phyloP scores from a whole-genome alignment of 2,888 invertebrate species.

The Elysia crispata region DNA sequence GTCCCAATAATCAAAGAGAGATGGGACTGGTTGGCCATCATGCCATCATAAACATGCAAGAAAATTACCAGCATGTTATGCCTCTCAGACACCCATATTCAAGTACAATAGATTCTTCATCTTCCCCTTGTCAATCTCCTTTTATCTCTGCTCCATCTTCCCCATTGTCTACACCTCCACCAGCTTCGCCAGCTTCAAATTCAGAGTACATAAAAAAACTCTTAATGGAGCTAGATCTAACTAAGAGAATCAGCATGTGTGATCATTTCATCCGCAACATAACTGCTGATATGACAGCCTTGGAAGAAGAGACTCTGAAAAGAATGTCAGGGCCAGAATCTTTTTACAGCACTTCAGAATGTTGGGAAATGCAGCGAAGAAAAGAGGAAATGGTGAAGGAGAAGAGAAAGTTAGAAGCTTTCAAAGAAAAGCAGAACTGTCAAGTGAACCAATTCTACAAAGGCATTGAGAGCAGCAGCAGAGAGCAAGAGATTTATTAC shows the following conservation, averaged over 20 bases:
- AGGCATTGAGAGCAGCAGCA: not conserved
- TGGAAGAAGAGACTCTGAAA: slow-evolving; percentile 17
- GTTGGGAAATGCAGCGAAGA: not conserved
- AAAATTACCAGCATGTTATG: not conserved
- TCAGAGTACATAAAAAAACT: not conserved
- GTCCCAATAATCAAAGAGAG: no score
- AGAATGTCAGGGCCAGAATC: not conserved
- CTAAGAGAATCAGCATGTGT: slow-evolving; percentile 16
- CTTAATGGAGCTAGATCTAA: not conserved
- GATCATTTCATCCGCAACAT: slow-evolving; percentile 14
- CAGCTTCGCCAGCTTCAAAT: slow-evolving; percentile 16
- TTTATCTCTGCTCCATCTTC: not conserved
- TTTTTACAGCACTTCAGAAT: slow-evolving; percentile 18
- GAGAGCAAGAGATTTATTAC: slow-evolving; percentile 34
- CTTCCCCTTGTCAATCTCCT: not conserved
- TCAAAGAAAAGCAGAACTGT: slow-evolving; percentile 19
- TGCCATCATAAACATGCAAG: not conserved
- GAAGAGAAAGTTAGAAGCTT: slow-evolving; percentile 32
- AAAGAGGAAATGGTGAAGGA: slow-evolving; percentile 33
- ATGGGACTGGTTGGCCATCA: no score
- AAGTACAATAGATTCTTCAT: not conserved
- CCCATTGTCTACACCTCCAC: not conserved
- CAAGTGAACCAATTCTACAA: slow-evolving; percentile 16
- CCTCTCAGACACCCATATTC: not conserved
- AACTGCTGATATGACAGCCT: not conserved